Evolutionary conservation across 2,113 vertebrate genomes (phyloP).

Genomic region (Cyprinodon brontotheroides): DNA sequence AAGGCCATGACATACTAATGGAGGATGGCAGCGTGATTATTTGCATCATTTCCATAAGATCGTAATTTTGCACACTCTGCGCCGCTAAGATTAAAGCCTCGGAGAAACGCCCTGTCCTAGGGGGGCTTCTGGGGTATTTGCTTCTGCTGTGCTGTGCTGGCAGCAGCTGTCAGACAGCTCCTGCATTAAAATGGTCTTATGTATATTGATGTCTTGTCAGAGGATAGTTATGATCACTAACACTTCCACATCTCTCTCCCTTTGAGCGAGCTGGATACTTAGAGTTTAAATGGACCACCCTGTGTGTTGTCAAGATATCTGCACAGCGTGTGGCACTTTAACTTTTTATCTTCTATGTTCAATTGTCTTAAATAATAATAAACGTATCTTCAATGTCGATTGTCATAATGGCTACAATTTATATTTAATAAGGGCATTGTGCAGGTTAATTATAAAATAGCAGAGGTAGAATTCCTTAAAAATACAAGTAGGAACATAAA

Average conservation of each 20-base stretch:
- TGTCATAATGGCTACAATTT: not conserved
- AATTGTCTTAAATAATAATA: not conserved
- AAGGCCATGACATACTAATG: conserved; percentile 59
- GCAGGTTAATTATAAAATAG: conserved; percentile 4
- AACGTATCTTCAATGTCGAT: not conserved
- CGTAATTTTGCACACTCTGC: conserved; percentile 64
- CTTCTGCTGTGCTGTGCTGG: conserved; percentile 67
- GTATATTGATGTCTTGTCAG: conserved; percentile 69
- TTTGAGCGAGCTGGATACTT: conserved; percentile 27
- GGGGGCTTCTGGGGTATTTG: conserved; percentile 13
- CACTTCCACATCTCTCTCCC: conserved; percentile 37
- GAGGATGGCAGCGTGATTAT: conserved; percentile 59
- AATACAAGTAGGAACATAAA: conserved; percentile 26
- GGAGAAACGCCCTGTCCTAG: conserved; percentile 40
- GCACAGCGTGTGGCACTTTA: not conserved
- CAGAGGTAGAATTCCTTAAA: not conserved
- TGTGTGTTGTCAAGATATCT: not conserved
- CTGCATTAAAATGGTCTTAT: conserved; percentile 68
- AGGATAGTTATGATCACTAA: conserved; percentile 63
- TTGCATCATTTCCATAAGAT: conserved; percentile 69
- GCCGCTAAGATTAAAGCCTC: conserved; percentile 58
- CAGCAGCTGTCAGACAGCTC: conserved; percentile 51
- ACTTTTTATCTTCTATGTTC: too few species aligned
- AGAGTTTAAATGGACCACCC: not conserved
- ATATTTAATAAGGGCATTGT: not conserved